Percentiles rank a stretch among this genome's conserved stretches.
phyloP scores from a whole-genome alignment of 2,113 vertebrate genomes.

The Steatornis caripensis region DNA sequence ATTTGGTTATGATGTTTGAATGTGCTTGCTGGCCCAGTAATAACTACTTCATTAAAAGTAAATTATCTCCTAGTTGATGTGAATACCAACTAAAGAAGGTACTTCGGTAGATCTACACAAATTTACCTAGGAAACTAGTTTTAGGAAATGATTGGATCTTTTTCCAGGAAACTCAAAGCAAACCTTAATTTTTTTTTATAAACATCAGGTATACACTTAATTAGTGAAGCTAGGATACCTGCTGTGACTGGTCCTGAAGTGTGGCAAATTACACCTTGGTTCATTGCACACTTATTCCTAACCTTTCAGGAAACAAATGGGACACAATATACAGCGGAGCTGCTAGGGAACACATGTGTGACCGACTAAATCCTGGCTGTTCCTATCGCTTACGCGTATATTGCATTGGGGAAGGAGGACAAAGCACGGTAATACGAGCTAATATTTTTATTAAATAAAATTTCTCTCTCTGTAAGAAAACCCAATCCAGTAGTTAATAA shows the following conservation, averaged over 20 bases:
- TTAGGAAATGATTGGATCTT: conserved; percentile 15
- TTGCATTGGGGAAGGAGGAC: conserved; percentile 92
- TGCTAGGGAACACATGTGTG: conserved; percentile 85
- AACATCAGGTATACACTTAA: background rate
- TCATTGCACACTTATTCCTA: conserved; percentile 30
- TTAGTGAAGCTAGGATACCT: conserved; percentile 23
- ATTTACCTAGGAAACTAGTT: background rate
- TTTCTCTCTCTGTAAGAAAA: background rate
- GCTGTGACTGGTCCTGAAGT: background rate
- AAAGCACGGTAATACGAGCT: conserved; percentile 85
- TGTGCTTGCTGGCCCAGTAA: conserved; percentile 16
- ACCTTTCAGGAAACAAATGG: conserved; percentile 84
- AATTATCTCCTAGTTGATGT: conserved; percentile 20
- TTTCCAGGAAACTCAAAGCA: conserved; percentile 48
- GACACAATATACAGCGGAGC: conserved; percentile 87
- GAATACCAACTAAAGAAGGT: background rate
- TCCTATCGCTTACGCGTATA: conserved; percentile 86
- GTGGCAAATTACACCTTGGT: background rate
- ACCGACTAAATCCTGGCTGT: conserved; percentile 88
- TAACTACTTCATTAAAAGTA: conserved; percentile 51
- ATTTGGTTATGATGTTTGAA: conserved; percentile 2
- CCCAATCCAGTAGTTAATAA: background rate
- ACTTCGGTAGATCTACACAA: background rate
- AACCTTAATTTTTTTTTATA: conserved; percentile 12
- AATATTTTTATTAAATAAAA: background rate